Base-by-base conservation (phyloP, 2,113 vertebrate species). In the Catagonus wagneri region DNA sequence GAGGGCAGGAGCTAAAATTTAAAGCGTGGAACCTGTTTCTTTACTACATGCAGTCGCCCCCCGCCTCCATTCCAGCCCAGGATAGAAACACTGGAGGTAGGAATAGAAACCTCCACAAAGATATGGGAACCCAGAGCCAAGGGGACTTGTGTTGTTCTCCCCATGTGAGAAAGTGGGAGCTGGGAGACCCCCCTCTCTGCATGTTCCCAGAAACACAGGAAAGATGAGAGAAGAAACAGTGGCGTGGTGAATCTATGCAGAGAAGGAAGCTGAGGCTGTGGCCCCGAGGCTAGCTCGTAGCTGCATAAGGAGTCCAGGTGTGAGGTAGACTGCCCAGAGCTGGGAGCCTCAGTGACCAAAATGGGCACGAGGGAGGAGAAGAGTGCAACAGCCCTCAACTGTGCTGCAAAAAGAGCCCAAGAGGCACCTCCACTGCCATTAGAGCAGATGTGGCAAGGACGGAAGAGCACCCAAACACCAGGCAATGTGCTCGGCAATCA, bases 281-380 rank as follows among this genome's bases (percentile, higher is more conserved):
- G 39, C 65, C 20, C 22, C 0, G 1, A 25, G 69, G 29, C 27
- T 14, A 22, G 61, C 0, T 1, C 0, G 2, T 5, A 58, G 54
- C 39, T 81, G 8, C 12, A 4, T 12, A 8, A 50, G 10, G 15
- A 13, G 17, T 8, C 0, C 0, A 56, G 23, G 44, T 32, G 10
- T 0, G 5, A 27, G n/a, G 29, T 50, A 15, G 66, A 3, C 0
- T 0, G 63, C 20, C 29, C 27, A 16, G 56, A 34, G 16, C 68
- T 58, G 60, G 27, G 52, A 27, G 9, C 44, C 17, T 75, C 36
- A 0, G 65, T 0, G 32, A 56, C 10, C 4, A 9, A 52, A 34
- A 29, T 6, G 58, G 17, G 9, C 6, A 0, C 0, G 22, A 34
- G 4, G 50, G n/a, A 63, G 7, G 50, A 6, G 4, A 14, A 58